Evolutionary conservation across 23 tunicate species (phyloP).

Genomic region (Clavelina lepadiformis): DNA sequence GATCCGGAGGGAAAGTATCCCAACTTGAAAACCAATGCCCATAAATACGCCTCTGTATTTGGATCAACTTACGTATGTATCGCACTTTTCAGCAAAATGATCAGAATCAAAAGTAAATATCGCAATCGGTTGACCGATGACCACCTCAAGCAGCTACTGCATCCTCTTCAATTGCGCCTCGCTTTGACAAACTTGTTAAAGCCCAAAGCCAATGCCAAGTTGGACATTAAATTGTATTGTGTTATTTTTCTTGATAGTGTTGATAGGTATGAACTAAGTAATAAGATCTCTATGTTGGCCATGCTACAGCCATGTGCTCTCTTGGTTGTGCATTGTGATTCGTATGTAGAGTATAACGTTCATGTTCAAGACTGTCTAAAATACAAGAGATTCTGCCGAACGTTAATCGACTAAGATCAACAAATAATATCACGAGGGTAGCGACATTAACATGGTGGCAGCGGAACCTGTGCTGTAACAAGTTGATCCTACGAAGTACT

Average conservation of each 20-base stretch:
- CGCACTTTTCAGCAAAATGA: constrained; percentile 52
- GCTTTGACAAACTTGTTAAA: constrained; percentile 26
- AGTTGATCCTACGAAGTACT: too few species aligned
- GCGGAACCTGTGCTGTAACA: too few species aligned
- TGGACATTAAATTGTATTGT: constrained; percentile 23
- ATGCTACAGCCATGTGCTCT: too few species aligned
- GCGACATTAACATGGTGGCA: too few species aligned
- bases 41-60: constrained; percentile 50
- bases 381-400: too few species aligned
- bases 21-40: constrained; percentile 42
- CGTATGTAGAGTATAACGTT: too few species aligned
- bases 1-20: constrained; percentile 49
- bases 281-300: too few species aligned
- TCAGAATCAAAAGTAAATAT: constrained; percentile 51
- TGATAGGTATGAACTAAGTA: too few species aligned
- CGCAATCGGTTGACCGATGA: constrained; percentile 41
- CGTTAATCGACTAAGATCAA: too few species aligned
- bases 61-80: constrained; percentile 59
- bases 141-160: constrained; percentile 50
- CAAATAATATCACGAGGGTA: too few species aligned
- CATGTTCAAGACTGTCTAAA: too few species aligned
- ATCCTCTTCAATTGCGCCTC: constrained; percentile 38
- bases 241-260: constrained; percentile 27
- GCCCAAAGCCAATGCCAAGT: constrained; percentile 32
- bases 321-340: too few species aligned